Evolutionary conservation across 1,140 invertebrate genomes (phyloP), one percentile per base, ranked within the genome.

Genomic region (Bombus affinis): DNA sequence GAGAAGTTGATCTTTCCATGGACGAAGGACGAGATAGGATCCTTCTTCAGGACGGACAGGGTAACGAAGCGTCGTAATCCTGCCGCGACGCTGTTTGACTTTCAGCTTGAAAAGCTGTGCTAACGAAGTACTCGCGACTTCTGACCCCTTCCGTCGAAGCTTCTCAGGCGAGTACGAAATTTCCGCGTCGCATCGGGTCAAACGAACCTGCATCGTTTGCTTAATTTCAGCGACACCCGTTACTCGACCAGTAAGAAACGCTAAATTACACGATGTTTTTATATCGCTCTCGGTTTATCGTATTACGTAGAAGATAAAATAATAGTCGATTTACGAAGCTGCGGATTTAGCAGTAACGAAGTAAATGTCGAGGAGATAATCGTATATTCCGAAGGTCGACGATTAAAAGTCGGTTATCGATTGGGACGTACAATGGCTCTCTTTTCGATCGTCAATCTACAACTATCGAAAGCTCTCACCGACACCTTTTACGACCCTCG

Each of bases 41-140:
- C n/a, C 18, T 71, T 71, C 28, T 15, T 18, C 32, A 25, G 37
- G 18, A 9, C 35, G 71, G 66, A 47, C 39, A 37, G 77, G 22
- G 83, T 83, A 90, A 90, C 86, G 89, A 90, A 90, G 82, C 89
- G 76, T 83, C n/a, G 82, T 90, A 90, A 90, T 90, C 80, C 86
- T 72, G 44, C 75, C 89, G 71, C 80, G 66, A 77, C 59, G 53
- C 76, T 86, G 77, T 90, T 90, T 90, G 89, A 90, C 86, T 90
- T 90, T 90, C 87, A 81, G 78, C 88, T 90, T 77, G 89, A 88
- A 81, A 90, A 86, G 78, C 89, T 62, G 57, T 77, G 57, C 89
- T 90, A 90, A 90, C 89, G 89, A 90, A 90, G 86, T 83, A 66
- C 86, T 35, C 65, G 78, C 83, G 87, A 86, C 75, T 86, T 83